A percentile compares a stretch with the other conserved stretches of the same genome.
Conservation (phyloP, 2,888 invertebrate genomes). For the Stictocephala bisonia region DNA sequence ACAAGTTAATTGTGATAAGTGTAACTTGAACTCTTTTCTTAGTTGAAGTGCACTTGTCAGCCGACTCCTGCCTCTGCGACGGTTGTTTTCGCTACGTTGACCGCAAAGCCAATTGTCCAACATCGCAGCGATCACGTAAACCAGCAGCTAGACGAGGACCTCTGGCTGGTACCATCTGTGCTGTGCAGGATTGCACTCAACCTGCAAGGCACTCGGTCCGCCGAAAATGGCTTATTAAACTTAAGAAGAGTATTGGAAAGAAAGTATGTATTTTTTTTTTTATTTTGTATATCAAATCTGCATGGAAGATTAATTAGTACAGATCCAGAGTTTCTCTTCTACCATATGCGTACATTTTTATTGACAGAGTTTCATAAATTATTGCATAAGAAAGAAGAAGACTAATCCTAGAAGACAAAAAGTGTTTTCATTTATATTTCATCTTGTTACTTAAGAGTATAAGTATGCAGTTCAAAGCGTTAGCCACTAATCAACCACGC, state of each 20-base stretch:
- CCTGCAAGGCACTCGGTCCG: conserved; percentile 74
- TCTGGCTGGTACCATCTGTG: conserved; percentile 65
- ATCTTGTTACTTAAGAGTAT: no score
- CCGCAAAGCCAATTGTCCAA: conserved; percentile 72
- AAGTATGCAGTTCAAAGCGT: no score
- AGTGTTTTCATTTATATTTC: no score
- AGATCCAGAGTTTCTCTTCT: no score
- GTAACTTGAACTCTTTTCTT: conserved; percentile 52
- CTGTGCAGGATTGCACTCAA: conserved; percentile 73
- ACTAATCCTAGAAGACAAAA: no score
- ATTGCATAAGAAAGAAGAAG: no score
- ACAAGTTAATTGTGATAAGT: background rate
- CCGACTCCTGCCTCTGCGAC: conserved; percentile 88
- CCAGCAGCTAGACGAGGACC: conserved; percentile 41
- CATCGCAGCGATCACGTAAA: conserved; percentile 48
- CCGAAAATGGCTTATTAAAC: conserved; percentile 78
- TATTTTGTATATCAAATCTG: no score
- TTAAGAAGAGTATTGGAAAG: conserved; percentile 74
- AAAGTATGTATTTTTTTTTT: no score
- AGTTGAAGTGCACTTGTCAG: conserved; percentile 84
- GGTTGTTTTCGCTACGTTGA: conserved; percentile 90
- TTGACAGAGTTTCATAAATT: no score
- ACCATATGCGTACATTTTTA: no score
- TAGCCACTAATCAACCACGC: no score
- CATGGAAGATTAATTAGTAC: no score